phyloP scores from a whole-genome alignment of 2,113 vertebrate genomes.

The Phalacrocorax brasilianus region DNA sequence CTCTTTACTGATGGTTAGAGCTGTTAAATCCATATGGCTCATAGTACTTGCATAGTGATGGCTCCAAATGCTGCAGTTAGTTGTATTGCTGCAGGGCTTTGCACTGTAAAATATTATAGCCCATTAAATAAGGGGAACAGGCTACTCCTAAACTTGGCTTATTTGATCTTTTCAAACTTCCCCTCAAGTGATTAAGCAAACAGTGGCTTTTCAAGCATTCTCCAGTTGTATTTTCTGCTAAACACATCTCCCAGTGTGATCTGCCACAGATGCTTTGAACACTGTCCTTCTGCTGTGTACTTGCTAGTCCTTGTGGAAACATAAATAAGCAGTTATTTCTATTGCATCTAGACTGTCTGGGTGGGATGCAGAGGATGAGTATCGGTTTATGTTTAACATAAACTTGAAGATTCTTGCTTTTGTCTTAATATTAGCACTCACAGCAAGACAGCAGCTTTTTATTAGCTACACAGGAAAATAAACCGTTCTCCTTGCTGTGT shows the following conservation, averaged over 20 bases:
- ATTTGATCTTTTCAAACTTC: conserved; percentile 28
- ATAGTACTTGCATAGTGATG: neutral
- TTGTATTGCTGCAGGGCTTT: conserved; percentile 10
- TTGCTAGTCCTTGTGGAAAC: neutral
- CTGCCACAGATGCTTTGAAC: neutral
- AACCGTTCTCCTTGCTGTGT: neutral
- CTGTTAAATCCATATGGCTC: conserved; percentile 2
- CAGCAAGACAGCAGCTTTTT: neutral
- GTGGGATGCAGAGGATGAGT: neutral
- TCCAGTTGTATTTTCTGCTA: conserved; percentile 3
- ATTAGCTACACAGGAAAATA: neutral
- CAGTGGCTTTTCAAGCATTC: neutral
- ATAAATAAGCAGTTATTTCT: neutral
- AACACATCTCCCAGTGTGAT: neutral
- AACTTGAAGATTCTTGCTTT: neutral
- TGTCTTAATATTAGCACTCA: neutral
- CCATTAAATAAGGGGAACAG: conserved; percentile 1
- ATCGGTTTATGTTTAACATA: neutral
- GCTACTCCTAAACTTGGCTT: conserved; percentile 18
- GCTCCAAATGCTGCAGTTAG: neutral
- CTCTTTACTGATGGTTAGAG: neutral
- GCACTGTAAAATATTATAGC: conserved; percentile 28
- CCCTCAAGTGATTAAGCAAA: conserved; percentile 26
- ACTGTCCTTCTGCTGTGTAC: neutral
- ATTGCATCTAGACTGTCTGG: neutral